Percentiles rank a stretch among this genome's conserved stretches.
These are phyloP conservation scores for Bos javanicus DNA, from an alignment of 2,113 vertebrate species.

Conservation along the genomic window DNA sequence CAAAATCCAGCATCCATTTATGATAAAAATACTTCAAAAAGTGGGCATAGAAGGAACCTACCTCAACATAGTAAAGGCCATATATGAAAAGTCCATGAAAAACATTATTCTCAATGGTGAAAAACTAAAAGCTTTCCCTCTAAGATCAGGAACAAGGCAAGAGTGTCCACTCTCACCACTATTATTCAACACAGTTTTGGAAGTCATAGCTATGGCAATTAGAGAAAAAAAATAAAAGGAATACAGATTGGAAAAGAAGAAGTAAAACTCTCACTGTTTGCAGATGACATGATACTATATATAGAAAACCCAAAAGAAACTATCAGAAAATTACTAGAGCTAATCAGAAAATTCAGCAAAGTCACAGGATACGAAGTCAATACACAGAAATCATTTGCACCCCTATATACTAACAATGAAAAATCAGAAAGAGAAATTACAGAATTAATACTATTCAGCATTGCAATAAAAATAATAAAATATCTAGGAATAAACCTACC, in stretches of 20 bases:
- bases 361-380: neutral
- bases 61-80: neutral
- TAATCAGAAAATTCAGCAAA: neutral
- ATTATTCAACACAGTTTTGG: neutral
- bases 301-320: neutral
- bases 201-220: neutral
- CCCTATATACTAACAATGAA: neutral
- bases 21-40: neutral
- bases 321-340: neutral
- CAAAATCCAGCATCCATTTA: neutral
- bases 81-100: neutral
- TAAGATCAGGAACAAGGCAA: neutral
- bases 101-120: neutral
- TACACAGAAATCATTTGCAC: neutral
- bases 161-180: neutral
- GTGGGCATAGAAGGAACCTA: neutral
- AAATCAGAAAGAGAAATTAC: neutral
- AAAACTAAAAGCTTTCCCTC: neutral
- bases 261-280: neutral
- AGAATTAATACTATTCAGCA: neutral
- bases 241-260: neutral
- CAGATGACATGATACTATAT: neutral
- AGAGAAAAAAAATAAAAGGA: neutral
- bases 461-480: neutral
- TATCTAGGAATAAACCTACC: neutral